Evolutionary conservation across 2,888 invertebrate genomes (phyloP).

Genomic region (Amorpha juglandis): DNA sequence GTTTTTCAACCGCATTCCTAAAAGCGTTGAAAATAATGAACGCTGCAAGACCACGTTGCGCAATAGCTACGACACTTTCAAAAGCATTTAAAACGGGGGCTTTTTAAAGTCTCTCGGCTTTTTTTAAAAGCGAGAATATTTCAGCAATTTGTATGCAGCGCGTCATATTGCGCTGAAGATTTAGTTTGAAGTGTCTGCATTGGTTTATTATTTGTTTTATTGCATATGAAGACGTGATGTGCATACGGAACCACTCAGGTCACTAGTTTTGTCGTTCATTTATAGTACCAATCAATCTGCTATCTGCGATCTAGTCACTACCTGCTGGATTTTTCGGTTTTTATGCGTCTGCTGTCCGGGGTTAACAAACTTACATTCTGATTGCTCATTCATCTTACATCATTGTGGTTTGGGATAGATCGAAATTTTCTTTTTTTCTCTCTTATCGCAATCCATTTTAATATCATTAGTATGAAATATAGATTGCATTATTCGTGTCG

Average conservation of each 20-base stretch:
- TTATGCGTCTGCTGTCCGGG: constrained; percentile 79
- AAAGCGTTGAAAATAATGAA: constrained; percentile 41
- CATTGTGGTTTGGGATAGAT: constrained; percentile 72
- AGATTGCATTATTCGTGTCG: constrained; percentile 49
- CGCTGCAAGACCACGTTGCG: constrained; percentile 37
- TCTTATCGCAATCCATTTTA: constrained; percentile 41
- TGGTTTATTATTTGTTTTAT: constrained; percentile 65
- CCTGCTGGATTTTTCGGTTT: constrained; percentile 78
- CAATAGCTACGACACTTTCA: constrained; percentile 37
- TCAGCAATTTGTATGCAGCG: constrained; percentile 26
- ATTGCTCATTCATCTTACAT: constrained; percentile 83
- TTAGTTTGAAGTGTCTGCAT: constrained; percentile 50
- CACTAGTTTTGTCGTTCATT: constrained; percentile 73
- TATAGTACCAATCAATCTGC: constrained; percentile 80
- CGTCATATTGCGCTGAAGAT: constrained; percentile 25
- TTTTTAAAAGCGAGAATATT: constrained; percentile 18
- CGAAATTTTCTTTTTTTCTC: constrained; percentile 50
- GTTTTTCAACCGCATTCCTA: constrained; percentile 54
- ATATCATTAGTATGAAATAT: constrained; percentile 56
- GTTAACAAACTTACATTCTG: constrained; percentile 78
- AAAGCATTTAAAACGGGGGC: constrained; percentile 5
- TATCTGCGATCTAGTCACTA: constrained; percentile 77
- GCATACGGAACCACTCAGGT: constrained; percentile 66
- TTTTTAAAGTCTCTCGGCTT: neutral
- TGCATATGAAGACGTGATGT: constrained; percentile 66